Percentiles rank a stretch among this genome's conserved stretches.
Conservation (phyloP, 2,888 invertebrate genomes). For the Scaeva pyrastri region DNA sequence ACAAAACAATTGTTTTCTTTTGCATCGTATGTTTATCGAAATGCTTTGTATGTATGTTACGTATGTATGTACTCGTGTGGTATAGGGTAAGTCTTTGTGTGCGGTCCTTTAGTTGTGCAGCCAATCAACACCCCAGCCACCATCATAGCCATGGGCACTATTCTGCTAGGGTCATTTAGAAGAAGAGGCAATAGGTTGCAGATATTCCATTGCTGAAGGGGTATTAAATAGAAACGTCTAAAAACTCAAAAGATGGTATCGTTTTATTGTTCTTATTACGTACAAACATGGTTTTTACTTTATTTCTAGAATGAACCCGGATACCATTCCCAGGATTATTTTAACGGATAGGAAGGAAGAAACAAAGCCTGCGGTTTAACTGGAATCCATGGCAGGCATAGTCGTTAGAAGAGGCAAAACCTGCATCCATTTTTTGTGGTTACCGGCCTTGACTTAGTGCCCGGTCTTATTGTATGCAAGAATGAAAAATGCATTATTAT, state of each 20-base stretch:
- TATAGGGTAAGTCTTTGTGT: background rate
- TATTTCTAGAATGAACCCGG: constrained; percentile 35
- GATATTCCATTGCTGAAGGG: constrained; percentile 20
- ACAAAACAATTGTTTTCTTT: constrained; percentile 46
- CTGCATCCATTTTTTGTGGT: constrained; percentile 44
- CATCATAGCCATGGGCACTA: background rate
- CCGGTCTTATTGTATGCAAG: constrained; percentile 23
- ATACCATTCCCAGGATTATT: constrained; percentile 45
- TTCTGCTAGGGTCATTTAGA: background rate
- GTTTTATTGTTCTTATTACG: constrained; percentile 21
- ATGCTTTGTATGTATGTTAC: constrained; percentile 25
- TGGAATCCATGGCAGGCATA: constrained; percentile 22
- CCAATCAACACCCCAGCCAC: constrained; percentile 5
- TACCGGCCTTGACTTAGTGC: constrained; percentile 49
- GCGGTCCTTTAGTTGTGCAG: background rate
- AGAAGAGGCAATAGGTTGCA: constrained; percentile 35
- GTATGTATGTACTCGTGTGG: no score
- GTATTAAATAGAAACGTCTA: constrained; percentile 1
- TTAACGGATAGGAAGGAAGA: constrained; percentile 42
- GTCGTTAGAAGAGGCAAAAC: constrained; percentile 27
- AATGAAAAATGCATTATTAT: constrained; percentile 7
- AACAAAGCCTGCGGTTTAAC: no score
- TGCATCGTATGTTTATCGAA: constrained; percentile 34
- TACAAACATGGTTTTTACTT: constrained; percentile 18
- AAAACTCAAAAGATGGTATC: constrained; percentile 2